A percentile compares a stretch with the other conserved stretches of the same genome.
Evolutionary conservation across 2,113 vertebrate species (phyloP).

Genomic region (Lontra canadensis): DNA sequence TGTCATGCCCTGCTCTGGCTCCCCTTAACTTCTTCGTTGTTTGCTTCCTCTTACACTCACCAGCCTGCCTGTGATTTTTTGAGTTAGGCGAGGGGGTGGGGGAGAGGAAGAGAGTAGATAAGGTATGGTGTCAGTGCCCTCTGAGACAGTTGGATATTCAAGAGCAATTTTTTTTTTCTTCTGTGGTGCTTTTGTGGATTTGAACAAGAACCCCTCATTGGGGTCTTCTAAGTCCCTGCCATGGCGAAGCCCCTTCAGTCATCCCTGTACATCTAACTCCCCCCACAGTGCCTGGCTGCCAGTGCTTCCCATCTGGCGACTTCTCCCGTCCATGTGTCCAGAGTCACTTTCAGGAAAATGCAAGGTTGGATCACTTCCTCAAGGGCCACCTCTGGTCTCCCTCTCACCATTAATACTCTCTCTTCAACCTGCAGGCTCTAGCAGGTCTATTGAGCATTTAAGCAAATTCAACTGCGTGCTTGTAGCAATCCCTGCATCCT

Average conservation of each 20-base stretch:
- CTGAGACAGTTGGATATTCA: background rate
- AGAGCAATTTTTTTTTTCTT: background rate
- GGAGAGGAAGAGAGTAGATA: background rate
- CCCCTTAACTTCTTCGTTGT: background rate
- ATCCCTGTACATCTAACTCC: background rate
- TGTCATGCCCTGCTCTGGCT: background rate
- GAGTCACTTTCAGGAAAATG: background rate
- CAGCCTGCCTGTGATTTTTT: background rate
- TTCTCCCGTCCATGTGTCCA: background rate
- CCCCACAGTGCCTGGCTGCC: too few species aligned
- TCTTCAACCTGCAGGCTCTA: background rate
- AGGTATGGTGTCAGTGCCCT: background rate
- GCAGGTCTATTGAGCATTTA: background rate
- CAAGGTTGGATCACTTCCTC: background rate
- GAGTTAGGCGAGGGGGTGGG: background rate
- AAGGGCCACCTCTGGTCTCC: background rate
- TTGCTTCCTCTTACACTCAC: background rate
- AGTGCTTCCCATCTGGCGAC: rapidly evolving
- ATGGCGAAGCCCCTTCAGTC: background rate
- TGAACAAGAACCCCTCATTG: background rate
- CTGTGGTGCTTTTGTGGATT: background rate
- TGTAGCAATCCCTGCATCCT: background rate
- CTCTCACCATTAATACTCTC: background rate
- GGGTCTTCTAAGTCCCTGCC: background rate
- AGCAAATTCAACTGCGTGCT: background rate